Conservation (phyloP, 2,888 invertebrate species). For the Acrocyrtus sp. region DNA sequence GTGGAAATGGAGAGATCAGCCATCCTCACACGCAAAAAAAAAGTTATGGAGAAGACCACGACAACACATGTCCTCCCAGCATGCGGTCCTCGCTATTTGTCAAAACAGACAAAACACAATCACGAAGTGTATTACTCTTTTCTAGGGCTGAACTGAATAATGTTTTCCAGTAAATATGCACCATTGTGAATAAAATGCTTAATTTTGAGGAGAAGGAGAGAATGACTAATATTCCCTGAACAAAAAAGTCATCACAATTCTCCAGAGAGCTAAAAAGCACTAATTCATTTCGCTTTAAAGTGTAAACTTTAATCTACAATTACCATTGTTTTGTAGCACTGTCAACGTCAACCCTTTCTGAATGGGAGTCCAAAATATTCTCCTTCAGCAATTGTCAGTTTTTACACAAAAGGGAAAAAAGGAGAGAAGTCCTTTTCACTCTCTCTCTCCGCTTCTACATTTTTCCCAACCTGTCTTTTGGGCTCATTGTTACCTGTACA, state of each 20-base stretch:
- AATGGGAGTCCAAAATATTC: no score
- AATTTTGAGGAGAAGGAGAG: no score
- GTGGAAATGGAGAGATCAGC: no score
- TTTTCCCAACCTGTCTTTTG: not conserved
- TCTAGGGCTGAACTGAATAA: no score
- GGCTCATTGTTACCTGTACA: constrained; percentile 10
- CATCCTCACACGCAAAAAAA: not conserved
- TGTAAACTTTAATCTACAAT: not conserved
- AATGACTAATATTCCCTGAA: no score
- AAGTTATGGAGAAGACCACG: constrained; percentile 41
- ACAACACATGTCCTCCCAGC: constrained; percentile 44
- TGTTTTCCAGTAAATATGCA: not conserved
- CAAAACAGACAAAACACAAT: constrained; percentile 47
- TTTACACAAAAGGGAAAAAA: not conserved
- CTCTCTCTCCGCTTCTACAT: not conserved
- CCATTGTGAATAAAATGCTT: no score
- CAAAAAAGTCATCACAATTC: no score
- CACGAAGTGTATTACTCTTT: constrained; percentile 25
- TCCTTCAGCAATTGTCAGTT: not conserved
- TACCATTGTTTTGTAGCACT: not conserved
- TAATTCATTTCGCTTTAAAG: no score
- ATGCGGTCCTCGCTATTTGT: constrained; percentile 43
- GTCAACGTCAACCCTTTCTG: not conserved
- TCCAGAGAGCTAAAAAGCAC: not conserved
- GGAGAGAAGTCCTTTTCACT: no score